These are phyloP conservation scores for Polyodon spathula DNA, from an alignment of 2,113 vertebrate species.

Conservation along the genomic window DNA sequence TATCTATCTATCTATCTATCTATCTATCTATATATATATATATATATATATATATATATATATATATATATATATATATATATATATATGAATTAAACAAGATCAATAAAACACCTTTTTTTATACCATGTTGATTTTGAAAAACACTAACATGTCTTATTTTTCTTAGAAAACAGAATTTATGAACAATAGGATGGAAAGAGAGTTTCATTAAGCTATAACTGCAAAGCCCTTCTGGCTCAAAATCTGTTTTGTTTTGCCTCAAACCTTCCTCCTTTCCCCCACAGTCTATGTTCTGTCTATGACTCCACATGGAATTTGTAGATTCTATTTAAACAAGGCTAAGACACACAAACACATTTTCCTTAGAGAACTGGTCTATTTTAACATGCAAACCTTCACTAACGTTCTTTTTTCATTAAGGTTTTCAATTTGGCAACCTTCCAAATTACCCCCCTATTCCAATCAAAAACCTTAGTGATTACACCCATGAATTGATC, in stretches of 20 bases:
- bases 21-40: too few relatives aligned
- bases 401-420: slow-evolving; percentile 54
- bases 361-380: slow-evolving; percentile 58
- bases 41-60: too few relatives aligned
- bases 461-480: slow-evolving; percentile 57
- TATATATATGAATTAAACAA: too few relatives aligned
- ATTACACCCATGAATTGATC: slow-evolving; percentile 60
- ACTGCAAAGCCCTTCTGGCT: slow-evolving; percentile 54
- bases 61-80: too few relatives aligned
- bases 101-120: too few relatives aligned
- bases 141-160: too few relatives aligned
- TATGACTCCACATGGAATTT: slow-evolving; percentile 51
- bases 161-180: too few relatives aligned
- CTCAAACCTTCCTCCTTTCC: slow-evolving; percentile 25
- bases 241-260: slow-evolving; percentile 53
- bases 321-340: slow-evolving; percentile 56
- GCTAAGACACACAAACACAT: slow-evolving; percentile 45
- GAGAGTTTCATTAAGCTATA: slow-evolving; percentile 56
- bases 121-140: too few relatives aligned
- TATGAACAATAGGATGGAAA: too few relatives aligned
- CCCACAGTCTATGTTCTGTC: slow-evolving; percentile 28
- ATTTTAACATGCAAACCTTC: slow-evolving; percentile 60
- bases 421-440: slow-evolving; percentile 65
- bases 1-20: too few relatives aligned
- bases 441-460: slow-evolving; percentile 68